Conservation (phyloP, 2,113 vertebrate species). For the Dolichotis patagonum region DNA sequence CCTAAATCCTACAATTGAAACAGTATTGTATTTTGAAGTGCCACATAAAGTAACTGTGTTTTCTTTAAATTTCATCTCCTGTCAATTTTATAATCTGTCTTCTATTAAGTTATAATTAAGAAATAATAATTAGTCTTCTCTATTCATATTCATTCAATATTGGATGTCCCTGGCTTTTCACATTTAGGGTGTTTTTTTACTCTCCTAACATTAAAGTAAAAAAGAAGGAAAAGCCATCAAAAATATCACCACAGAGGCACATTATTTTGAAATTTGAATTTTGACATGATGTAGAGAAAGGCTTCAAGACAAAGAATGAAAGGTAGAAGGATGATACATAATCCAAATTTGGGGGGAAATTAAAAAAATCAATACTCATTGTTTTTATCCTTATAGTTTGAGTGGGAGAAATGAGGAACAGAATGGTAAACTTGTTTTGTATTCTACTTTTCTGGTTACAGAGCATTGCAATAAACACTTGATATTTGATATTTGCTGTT, state of each 20-base stretch:
- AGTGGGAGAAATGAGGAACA: background rate
- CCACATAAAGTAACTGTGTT: background rate
- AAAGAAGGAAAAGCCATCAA: background rate
- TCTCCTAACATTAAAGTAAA: background rate
- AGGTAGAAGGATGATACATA: background rate
- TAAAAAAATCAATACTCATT: background rate
- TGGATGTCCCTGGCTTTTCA: background rate
- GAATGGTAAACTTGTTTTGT: background rate
- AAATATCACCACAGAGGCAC: background rate
- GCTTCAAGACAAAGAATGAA: background rate
- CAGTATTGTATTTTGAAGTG: constrained; percentile 33
- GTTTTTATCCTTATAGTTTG: background rate
- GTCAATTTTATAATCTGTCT: constrained; percentile 27
- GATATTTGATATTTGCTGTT: background rate
- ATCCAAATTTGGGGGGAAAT: background rate
- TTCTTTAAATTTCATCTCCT: background rate
- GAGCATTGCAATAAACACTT: background rate
- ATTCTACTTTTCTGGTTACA: background rate
- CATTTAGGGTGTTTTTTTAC: background rate
- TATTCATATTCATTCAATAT: background rate
- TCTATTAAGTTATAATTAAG: background rate
- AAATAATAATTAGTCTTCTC: background rate
- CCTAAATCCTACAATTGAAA: background rate
- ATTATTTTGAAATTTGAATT: background rate
- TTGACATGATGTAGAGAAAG: background rate